Evolutionary conservation across 2,113 vertebrate species (phyloP).

Genomic region (Perca flavescens): DNA sequence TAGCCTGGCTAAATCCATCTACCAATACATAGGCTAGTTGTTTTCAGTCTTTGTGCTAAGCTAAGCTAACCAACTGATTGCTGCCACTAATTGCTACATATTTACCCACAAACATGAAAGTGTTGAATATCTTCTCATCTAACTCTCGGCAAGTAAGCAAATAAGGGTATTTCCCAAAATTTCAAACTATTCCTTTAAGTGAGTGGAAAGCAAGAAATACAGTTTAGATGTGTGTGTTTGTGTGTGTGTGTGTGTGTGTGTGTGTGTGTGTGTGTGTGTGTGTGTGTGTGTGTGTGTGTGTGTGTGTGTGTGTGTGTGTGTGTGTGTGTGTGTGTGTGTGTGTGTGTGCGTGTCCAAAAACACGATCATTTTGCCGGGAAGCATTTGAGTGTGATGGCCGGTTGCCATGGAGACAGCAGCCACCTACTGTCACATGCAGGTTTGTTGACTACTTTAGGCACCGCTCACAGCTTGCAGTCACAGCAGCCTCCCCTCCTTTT

Average conservation of each 20-base stretch:
- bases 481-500: background rate
- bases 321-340: background rate
- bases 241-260: background rate
- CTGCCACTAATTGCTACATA: background rate
- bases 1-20: background rate
- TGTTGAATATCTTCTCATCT: background rate
- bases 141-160: background rate
- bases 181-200: background rate
- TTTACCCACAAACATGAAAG: background rate
- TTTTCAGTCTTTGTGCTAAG: background rate
- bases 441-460: slow-evolving; percentile 68
- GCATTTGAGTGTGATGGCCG: slow-evolving; percentile 25
- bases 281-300: no score
- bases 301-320: no score
- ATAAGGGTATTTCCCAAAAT: background rate
- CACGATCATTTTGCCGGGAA: slow-evolving; percentile 33
- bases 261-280: no score
- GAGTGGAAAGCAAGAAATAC: background rate
- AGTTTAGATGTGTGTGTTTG: background rate
- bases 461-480: slow-evolving; percentile 61
- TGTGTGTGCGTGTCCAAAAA: slow-evolving; percentile 5
- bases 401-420: slow-evolving; percentile 71
- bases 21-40: background rate
- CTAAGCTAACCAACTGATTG: background rate
- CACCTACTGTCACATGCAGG: slow-evolving; percentile 34